These are phyloP conservation scores for Colletes latitarsis DNA, from an alignment of 1,140 invertebrate genomes.

Conservation along the genomic window DNA sequence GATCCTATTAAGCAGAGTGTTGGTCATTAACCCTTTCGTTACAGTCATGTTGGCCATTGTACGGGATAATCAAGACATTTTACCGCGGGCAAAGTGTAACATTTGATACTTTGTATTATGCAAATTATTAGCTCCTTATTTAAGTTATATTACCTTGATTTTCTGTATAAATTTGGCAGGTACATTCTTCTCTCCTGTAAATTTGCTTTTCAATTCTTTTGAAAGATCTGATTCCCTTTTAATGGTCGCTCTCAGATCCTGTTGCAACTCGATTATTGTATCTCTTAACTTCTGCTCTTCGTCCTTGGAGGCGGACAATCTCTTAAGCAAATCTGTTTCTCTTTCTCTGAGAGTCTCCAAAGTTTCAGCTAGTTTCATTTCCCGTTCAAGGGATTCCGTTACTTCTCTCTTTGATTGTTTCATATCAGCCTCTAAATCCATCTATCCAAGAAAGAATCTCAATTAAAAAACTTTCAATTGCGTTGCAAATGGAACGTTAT, in stretches of 20 bases:
- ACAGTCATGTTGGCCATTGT: no score
- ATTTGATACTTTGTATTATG: no score
- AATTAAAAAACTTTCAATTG: not conserved
- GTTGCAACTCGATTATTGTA: conserved; percentile 60
- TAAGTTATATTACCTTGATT: conserved; percentile 72
- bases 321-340: conserved; percentile 59
- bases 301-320: conserved; percentile 51
- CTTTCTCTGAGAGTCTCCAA: conserved; percentile 60
- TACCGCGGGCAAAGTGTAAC: no score
- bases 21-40: conserved; percentile 7
- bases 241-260: conserved; percentile 49
- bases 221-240: conserved; percentile 73
- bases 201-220: conserved; percentile 61
- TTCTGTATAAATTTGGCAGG: conserved; percentile 80
- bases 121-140: no score
- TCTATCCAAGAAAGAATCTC: conserved; percentile 57
- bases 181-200: conserved; percentile 65
- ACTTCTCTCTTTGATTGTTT: conserved; percentile 73
- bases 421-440: conserved; percentile 80
- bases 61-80: no score
- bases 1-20: conserved; percentile 72
- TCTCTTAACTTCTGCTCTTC: conserved; percentile 69
- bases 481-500: not conserved
- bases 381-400: conserved; percentile 59
- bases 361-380: conserved; percentile 53